Evolutionary conservation across 2,888 invertebrate genomes (phyloP), one percentile per base, ranked within the genome.

Genomic region (Stenurella melanura): DNA sequence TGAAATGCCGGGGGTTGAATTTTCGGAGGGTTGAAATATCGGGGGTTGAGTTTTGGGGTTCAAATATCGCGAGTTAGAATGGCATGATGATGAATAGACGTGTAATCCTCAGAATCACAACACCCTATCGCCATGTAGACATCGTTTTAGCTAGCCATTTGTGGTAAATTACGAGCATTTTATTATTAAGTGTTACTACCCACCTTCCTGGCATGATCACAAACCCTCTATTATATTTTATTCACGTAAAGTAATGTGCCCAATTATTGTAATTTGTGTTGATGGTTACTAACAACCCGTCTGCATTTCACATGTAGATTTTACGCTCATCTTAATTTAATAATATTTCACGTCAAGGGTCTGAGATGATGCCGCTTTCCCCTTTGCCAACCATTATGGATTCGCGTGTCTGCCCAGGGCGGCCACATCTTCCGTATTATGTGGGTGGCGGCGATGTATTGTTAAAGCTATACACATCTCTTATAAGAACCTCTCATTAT

Each of bases 361-460:
- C 54, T 15, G 56, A 54, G 38, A 34, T 15, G 42, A 19, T 38
- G 21, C 68, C 60, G 58, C 67, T 15, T 17, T 42, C 18, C 68
- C 67, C 57, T 34, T 50, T 54, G 66, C 21, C 67, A 15, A 34
- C 38, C 78, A 68, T 78, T 69, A 68, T 58, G 68, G 61, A 61
- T 56, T 78, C 76, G 78, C 78, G 76, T 78, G 78, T 78, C 76
- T 54, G 78, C 78, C 73, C 66, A 57, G 71, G 76, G 78, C 78
- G 64, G 72, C 67, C 69, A 70, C 74, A 76, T 78, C 78, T 78
- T 78, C 78, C 78, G 76, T 76, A 78, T 76, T 71, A 71, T 73
- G 78, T 78, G 78, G 78, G 78, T 74, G 78, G 78, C 74, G 68
- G 74, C 57, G 70, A 50, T 67, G 64, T 63, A 72, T 78, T 72